Percentiles rank a stretch among this genome's conserved stretches.
phyloP scores from a whole-genome alignment of 2,113 vertebrate genomes.

The Perognathus longimembris region DNA sequence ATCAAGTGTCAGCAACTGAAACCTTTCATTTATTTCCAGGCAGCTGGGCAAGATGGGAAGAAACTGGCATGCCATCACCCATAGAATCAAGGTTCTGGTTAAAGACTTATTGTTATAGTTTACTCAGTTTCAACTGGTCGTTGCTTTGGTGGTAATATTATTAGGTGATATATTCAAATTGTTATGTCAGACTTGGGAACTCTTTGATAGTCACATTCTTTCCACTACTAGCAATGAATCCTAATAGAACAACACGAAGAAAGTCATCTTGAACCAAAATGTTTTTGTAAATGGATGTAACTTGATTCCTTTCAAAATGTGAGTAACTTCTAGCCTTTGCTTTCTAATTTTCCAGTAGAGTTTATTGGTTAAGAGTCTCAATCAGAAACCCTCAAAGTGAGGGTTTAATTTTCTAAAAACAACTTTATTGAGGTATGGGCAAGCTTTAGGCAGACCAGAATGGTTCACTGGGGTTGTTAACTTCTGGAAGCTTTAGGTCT shows the following conservation, averaged over 20 bases:
- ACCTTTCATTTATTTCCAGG: neutral
- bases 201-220: neutral
- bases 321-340: neutral
- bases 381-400: neutral
- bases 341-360: neutral
- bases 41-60: neutral
- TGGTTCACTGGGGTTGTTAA: neutral
- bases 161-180: neutral
- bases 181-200: neutral
- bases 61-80: neutral
- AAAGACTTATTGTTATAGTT: neutral
- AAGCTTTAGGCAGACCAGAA: conserved; percentile 16
- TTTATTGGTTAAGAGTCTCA: neutral
- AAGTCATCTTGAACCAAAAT: neutral
- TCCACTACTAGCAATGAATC: conserved; percentile 9
- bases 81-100: neutral
- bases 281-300: neutral
- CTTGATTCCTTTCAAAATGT: neutral
- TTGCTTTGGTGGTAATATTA: neutral
- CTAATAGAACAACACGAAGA: conserved; percentile 11
- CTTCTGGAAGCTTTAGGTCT: neutral
- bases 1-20: neutral
- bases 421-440: neutral
- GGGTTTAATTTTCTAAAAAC: neutral
- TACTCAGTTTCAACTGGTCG: neutral